phyloP scores from a whole-genome alignment of 2,888 invertebrate species.

The Adelphocoris suturalis region DNA sequence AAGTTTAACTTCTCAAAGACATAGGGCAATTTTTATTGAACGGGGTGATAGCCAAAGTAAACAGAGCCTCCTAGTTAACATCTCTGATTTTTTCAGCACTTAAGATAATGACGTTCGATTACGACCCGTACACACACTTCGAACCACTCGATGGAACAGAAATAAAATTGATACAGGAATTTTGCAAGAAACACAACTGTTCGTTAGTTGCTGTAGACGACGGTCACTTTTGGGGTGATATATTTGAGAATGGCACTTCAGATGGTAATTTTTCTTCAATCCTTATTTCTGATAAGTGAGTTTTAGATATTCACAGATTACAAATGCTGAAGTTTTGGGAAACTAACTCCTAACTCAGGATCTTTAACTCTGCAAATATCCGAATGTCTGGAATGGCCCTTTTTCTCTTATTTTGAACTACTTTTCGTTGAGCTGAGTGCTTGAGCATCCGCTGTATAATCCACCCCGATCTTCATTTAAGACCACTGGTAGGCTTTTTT shows the following conservation, averaged over 20 bases:
- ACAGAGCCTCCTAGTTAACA: no score
- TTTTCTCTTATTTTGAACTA: no score
- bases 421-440: no score
- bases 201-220: conserved; percentile 80
- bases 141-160: conserved; percentile 81
- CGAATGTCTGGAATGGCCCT: no score
- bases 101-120: conserved; percentile 82
- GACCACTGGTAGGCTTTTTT: no score
- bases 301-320: neutral
- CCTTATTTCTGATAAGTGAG: neutral
- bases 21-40: no score
- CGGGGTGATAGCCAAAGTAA: no score
- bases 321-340: neutral
- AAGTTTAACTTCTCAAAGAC: no score
- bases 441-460: no score
- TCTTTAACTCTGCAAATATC: no score
- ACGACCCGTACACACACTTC: conserved; percentile 82
- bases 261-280: conserved; percentile 64
- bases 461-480: no score
- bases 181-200: conserved; percentile 80
- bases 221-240: conserved; percentile 79
- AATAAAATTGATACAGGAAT: conserved; percentile 77
- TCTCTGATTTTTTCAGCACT: conserved; percentile 76
- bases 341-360: neutral
- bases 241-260: conserved; percentile 71